phyloP scores from a whole-genome alignment of 2,113 vertebrate species.

The Hepsetus odoe region DNA sequence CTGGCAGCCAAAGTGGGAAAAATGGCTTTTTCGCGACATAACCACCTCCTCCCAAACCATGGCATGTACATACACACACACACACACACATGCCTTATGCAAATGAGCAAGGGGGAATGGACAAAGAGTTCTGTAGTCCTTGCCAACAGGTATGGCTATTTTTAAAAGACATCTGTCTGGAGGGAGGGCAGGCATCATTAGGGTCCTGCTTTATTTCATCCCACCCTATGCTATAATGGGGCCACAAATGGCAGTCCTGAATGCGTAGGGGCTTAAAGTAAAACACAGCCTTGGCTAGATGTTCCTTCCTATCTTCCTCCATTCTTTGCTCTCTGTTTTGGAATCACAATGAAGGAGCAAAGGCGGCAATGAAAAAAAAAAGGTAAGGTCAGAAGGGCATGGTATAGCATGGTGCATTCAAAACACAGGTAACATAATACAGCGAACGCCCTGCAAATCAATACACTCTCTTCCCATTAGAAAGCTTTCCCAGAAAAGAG shows the following conservation, averaged over 20 bases:
- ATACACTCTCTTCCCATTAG: slow-evolving; percentile 2
- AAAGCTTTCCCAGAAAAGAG: not conserved
- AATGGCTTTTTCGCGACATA: slow-evolving; percentile 15
- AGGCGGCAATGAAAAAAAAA: not conserved
- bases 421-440: slow-evolving; percentile 20
- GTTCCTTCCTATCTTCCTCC: not conserved
- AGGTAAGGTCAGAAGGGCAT: slow-evolving; percentile 33
- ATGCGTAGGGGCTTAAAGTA: slow-evolving; percentile 8
- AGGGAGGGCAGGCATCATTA: slow-evolving; percentile 33
- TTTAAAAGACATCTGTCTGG: slow-evolving; percentile 50
- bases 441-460: not conserved
- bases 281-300: not conserved
- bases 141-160: slow-evolving; percentile 58
- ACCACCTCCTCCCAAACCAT: not conserved
- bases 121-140: slow-evolving; percentile 48
- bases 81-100: slow-evolving; percentile 39
- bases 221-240: slow-evolving; percentile 35
- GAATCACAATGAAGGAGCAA: slow-evolving; percentile 7
- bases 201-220: slow-evolving; percentile 28
- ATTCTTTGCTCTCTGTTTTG: not conserved
- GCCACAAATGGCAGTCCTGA: slow-evolving; percentile 37
- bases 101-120: slow-evolving; percentile 32
- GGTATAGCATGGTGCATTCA: not conserved
- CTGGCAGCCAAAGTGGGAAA: not conserved
- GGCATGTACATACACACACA: slow-evolving; percentile 11